A percentile compares a stretch with the other conserved stretches of the same genome.
These are phyloP conservation scores for Theodoxus fluviatilis DNA, from an alignment of 2,888 invertebrate species.

Conservation along the genomic window DNA sequence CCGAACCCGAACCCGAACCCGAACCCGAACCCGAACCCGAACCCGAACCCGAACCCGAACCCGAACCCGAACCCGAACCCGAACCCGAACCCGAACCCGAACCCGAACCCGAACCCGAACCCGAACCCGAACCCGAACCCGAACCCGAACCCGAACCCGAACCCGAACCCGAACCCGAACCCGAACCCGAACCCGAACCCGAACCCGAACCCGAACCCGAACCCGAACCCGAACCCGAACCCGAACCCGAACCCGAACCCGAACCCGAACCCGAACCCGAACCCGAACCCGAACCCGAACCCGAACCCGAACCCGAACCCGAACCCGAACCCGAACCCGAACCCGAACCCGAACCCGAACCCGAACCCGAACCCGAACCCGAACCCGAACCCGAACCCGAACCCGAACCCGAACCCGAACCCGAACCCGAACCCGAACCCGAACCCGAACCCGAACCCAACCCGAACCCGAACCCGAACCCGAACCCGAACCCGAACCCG, in stretches of 20 bases:
- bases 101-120: background rate
- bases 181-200: background rate
- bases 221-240: constrained; percentile 1
- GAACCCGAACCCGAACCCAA: background rate
- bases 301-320: constrained; percentile 1
- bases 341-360: background rate
- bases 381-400: background rate
- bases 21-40: background rate
- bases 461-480: background rate
- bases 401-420: constrained; percentile 2
- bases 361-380: constrained; percentile 6
- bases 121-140: constrained; percentile 13
- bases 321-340: background rate
- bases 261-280: background rate
- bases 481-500: background rate
- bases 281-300: no score
- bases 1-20: background rate
- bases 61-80: background rate
- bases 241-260: constrained; percentile 6
- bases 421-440: background rate
- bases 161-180: background rate
- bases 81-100: constrained; percentile 4
- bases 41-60: background rate
- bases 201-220: background rate
- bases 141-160: background rate